Base-by-base conservation (phyloP, 2,888 invertebrate species). In the Drosophila borealis region DNA sequence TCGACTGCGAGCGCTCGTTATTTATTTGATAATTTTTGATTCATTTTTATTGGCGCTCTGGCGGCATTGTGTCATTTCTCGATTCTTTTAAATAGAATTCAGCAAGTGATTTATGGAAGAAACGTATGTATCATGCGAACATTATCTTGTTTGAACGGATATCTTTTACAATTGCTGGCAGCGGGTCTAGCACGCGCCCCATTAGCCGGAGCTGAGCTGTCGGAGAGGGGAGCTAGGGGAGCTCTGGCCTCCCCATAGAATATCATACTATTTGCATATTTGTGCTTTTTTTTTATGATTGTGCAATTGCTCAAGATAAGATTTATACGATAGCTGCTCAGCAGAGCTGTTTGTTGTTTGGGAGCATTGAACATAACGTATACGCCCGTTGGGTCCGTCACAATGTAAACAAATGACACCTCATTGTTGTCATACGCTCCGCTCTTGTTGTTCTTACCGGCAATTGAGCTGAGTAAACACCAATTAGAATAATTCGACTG, bases 1-100 rank as follows among this genome's bases (percentile, higher is more conserved):
- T 44, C 45, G 62, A 60, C 48, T 64, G 44, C 59, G 66, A 55
- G 36, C 67, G 77, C 68, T 70, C 65, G 79, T 88, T 88, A 88
- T 84, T 85, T 85, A 82, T 87, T 84, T 81, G 54, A 86, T 85
- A 82, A 88, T 82, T 88, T 86, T 85, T 86, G 89, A 86, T 88
- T 88, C 89, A 86, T 88, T 88, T 86, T 88, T 87, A 88, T 88
- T 81, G 76, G 80, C 61, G 59, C 54, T 50, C 50, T 37, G 50
- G 73, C 66, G 80, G 80, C 83, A 81, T 88, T 87, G 85, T 85
- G 87, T 81, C 85, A 87, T 69, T 78, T 66, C 82, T 79, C 74
- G 72, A 77, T 77, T 69, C 48, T 68, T 65, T 71, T 65, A 85
- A 72, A 85, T 81, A 77, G 74, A 87, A 74, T 72, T 60, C 50